A percentile compares a stretch with the other conserved stretches of the same genome.
Evolutionary conservation across 2,113 vertebrate species (phyloP).

Genomic region (Gasterosteus aculeatus): DNA sequence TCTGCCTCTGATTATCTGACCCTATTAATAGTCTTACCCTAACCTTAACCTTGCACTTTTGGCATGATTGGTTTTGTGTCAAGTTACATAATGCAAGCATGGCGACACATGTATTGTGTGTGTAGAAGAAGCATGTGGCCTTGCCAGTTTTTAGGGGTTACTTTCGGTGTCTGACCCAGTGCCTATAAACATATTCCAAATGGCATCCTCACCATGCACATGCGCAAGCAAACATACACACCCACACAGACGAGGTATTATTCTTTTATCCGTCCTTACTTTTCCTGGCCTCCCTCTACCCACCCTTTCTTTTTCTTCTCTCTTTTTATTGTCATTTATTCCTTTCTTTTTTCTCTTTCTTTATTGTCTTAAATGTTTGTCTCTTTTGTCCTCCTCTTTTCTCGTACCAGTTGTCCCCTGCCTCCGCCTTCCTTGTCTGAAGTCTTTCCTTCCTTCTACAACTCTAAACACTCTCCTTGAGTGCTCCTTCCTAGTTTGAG

Average conservation of each 20-base stretch:
- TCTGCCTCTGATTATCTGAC: not conserved
- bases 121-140: constrained; percentile 33
- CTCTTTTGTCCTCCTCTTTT: not conserved
- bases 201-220: constrained; percentile 56
- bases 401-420: not conserved
- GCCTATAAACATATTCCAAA: constrained; percentile 77
- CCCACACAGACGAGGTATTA: constrained; percentile 28
- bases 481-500: constrained; percentile 5
- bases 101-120: constrained; percentile 22
- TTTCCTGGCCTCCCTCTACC: not conserved
- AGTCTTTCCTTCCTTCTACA: not conserved
- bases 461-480: not conserved
- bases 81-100: constrained; percentile 41
- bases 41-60: constrained; percentile 11
- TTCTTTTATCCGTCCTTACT: constrained; percentile 15
- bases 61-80: constrained; percentile 16
- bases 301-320: not conserved
- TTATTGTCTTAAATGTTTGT: not conserved
- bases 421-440: not conserved
- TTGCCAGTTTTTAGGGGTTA: constrained; percentile 71
- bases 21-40: not conserved
- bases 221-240: constrained; percentile 18
- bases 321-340: not conserved
- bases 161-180: constrained; percentile 76
- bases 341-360: not conserved